These are phyloP conservation scores for Petrolisthes manimaculis DNA, from an alignment of 2,888 invertebrate genomes.

Conservation along the genomic window DNA sequence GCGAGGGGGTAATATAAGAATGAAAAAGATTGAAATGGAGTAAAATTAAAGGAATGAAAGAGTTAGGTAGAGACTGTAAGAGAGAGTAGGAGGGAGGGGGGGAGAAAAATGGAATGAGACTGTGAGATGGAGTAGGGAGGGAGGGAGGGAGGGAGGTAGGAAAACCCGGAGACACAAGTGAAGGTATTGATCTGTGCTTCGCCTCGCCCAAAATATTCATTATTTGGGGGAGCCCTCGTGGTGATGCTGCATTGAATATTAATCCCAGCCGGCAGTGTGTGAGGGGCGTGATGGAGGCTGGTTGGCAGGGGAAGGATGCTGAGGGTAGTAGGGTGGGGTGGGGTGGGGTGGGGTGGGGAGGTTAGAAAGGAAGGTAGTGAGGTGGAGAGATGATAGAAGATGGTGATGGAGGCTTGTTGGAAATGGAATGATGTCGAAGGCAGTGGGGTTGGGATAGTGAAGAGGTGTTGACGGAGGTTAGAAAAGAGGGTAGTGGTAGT, in stretches of 20 bases:
- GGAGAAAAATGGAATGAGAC: not conserved
- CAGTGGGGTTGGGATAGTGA: not conserved
- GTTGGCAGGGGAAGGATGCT: too few species aligned
- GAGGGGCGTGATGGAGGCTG: not conserved
- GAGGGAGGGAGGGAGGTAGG: too few species aligned
- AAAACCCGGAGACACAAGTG: slow-evolving; percentile 2
- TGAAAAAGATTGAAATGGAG: not conserved
- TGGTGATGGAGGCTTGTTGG: too few species aligned
- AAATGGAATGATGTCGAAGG: not conserved
- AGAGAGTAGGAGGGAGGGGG: not conserved
- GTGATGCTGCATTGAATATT: not conserved
- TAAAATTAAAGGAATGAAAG: not conserved
- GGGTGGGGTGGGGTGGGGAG: not conserved
- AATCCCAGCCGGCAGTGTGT: not conserved
- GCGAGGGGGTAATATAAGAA: not conserved
- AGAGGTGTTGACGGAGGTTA: not conserved
- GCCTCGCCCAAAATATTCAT: slow-evolving; percentile 37
- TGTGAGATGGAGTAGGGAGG: not conserved
- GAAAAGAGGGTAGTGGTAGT: not conserved
- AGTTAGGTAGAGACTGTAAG: not conserved
- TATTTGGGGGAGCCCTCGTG: slow-evolving; percentile 9
- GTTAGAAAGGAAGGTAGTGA: not conserved
- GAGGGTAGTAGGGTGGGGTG: not conserved
- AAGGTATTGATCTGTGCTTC: slow-evolving; percentile 47
- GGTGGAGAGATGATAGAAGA: not conserved